Evolutionary conservation across 1,140 invertebrate species (phyloP).

Genomic region (Bombus terrestris): DNA sequence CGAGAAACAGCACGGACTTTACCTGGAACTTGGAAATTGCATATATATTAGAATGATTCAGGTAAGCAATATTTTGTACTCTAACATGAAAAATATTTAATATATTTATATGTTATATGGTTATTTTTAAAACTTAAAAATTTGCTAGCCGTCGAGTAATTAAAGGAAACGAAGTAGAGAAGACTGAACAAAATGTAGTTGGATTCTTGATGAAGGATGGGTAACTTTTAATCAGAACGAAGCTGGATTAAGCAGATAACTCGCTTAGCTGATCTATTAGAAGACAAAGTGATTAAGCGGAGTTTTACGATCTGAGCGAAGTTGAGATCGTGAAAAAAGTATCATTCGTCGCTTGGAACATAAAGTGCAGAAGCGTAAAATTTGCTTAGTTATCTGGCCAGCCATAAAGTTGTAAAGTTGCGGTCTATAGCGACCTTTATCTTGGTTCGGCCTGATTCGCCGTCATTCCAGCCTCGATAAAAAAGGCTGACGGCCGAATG

Average conservation of each 20-base stretch:
- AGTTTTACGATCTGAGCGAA: neutral
- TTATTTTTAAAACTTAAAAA: too few relatives aligned
- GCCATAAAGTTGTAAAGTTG: constrained; percentile 5
- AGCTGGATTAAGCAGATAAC: constrained; percentile 10
- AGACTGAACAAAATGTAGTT: too few relatives aligned
- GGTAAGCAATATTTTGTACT: too few relatives aligned
- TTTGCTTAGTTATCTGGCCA: constrained; percentile 17
- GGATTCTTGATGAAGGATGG: neutral
- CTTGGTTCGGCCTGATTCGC: neutral
- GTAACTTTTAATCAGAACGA: neutral
- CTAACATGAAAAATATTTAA: too few relatives aligned
- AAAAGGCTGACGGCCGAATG: neutral
- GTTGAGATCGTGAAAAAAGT: neutral
- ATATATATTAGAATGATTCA: too few relatives aligned
- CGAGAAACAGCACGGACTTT: too few relatives aligned
- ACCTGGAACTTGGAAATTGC: too few relatives aligned
- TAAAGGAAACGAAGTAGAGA: too few relatives aligned
- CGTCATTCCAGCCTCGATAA: constrained; percentile 1
- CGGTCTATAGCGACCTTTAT: constrained; percentile 5
- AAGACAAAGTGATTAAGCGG: neutral
- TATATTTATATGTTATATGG: too few relatives aligned
- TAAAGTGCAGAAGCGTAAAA: constrained; percentile 5
- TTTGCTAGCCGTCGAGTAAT: too few relatives aligned
- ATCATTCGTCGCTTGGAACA: neutral
- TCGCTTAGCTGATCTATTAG: neutral